Conservation (phyloP, 2,888 invertebrate species). For the Aphidius colemani region DNA sequence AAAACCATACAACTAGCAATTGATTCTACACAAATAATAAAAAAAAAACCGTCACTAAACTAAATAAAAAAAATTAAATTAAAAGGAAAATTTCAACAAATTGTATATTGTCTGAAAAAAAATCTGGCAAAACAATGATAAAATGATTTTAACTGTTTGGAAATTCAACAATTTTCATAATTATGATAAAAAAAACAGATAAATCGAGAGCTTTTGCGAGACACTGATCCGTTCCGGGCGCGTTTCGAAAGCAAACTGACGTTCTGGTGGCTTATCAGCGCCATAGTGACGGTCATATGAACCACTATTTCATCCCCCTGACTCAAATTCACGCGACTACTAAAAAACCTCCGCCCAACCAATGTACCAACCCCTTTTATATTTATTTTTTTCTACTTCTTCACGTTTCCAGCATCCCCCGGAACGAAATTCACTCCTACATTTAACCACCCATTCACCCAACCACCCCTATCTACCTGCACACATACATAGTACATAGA, state of each 20-base stretch:
- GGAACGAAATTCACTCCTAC: slow-evolving; percentile 4
- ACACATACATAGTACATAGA: no score
- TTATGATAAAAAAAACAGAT: slow-evolving; percentile 2
- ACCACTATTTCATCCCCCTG: slow-evolving; percentile 37
- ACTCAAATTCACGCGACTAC: slow-evolving; percentile 28
- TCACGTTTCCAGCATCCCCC: slow-evolving; percentile 8
- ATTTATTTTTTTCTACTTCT: slow-evolving; percentile 21
- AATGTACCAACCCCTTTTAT: slow-evolving; percentile 4
- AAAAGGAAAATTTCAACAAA: no score
- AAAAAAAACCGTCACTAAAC: not conserved
- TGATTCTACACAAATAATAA: not conserved
- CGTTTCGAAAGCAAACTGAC: slow-evolving; percentile 54
- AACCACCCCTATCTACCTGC: slow-evolving; percentile 21
- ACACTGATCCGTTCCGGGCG: slow-evolving; percentile 45
- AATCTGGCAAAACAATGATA: no score
- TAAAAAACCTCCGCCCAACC: slow-evolving; percentile 11
- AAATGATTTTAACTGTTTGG: no score
- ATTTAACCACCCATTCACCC: slow-evolving; percentile 23
- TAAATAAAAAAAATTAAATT: no score
- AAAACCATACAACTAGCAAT: no score
- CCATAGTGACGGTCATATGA: slow-evolving; percentile 46
- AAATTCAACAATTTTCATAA: no score
- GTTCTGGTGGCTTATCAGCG: slow-evolving; percentile 47
- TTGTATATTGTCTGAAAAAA: no score
- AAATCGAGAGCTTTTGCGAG: slow-evolving; percentile 18